Base-by-base conservation (phyloP, 2,888 invertebrate species). In the Synanthedon andrenaeformis region DNA sequence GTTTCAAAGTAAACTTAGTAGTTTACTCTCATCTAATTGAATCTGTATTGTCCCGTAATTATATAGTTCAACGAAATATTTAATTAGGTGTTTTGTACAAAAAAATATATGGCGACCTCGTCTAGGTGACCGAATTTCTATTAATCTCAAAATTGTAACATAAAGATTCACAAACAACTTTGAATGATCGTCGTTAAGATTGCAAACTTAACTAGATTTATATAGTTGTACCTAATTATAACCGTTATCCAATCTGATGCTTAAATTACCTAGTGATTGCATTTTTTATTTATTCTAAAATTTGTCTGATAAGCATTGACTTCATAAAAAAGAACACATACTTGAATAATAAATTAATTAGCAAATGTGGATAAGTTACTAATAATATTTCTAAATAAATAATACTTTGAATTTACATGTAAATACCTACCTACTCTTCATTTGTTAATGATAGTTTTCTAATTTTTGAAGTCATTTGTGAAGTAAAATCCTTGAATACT, bases 81-180 rank as follows among this genome's bases (percentile, higher is more conserved):
- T 53, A 51, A 72, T 70, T 76, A 82, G 81, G 73, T 77, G 79
- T 80, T 84, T 85, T 84, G 82, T 86, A 85, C 80, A 85, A 83
- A 56, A 53, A 85, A 83, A 76, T 2, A 17, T 17, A 73, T 74
- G 79, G 78, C 77, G 76, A 81, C 87, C 87, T 87, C 87, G 76
- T 87, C 87, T 87, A 86, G 86, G 82, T 77, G 67, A 81, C 85
- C 86, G 86, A 88, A 88, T 86, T 87, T 86, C 80, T 83, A 74
- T 74, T 76, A 74, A 74, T 49, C 23, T 17, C 49, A 49, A 17
- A 14, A 11, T 45, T 35, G 35, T 35, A 35, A 35, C 35, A 35
- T 23, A 23, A 23, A 35, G 8, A 35, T 35, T 35, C 35, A 35
- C 35, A 35, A 35, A 35, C 35, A 10, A 35, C 35, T 35, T 10